phyloP scores from a whole-genome alignment of 2,113 vertebrate species.

The Gambusia holbrooki region DNA sequence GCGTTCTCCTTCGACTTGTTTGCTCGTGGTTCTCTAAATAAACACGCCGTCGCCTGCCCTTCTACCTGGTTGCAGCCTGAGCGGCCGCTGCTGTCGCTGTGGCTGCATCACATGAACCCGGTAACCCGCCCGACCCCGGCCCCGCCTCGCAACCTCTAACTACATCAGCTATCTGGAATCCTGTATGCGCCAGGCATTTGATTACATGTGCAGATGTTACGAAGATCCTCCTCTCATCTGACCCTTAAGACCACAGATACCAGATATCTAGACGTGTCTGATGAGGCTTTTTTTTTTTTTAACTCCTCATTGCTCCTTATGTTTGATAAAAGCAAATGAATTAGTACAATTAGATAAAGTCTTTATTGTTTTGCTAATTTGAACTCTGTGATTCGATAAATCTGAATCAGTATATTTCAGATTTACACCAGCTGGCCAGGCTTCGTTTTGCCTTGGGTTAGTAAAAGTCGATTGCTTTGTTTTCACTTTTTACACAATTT shows the following conservation, averaged over 20 bases:
- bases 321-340: slow-evolving; percentile 8
- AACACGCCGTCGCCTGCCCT: slow-evolving; percentile 22
- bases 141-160: slow-evolving; percentile 42
- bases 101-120: slow-evolving; percentile 34
- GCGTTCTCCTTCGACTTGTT: not conserved
- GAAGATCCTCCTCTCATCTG: slow-evolving; percentile 59
- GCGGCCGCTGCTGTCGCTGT: slow-evolving; percentile 16
- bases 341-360: not conserved
- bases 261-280: slow-evolving; percentile 32
- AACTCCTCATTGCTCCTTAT: not conserved
- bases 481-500: too few species aligned
- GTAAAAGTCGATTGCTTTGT: too few species aligned
- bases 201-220: slow-evolving; percentile 78
- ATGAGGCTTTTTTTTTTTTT: slow-evolving; percentile 14
- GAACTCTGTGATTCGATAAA: too few species aligned
- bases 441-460: too few species aligned
- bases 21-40: slow-evolving; percentile 7
- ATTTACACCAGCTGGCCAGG: not conserved
- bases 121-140: slow-evolving; percentile 41
- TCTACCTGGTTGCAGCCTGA: slow-evolving; percentile 53
- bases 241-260: slow-evolving; percentile 21
- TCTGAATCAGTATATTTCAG: not conserved
- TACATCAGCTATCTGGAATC: slow-evolving; percentile 55
- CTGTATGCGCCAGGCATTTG: slow-evolving; percentile 63
- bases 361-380: not conserved